These are phyloP conservation scores for Pygoscelis adeliae DNA, from an alignment of 2,113 vertebrate genomes.

Conservation along the genomic window DNA sequence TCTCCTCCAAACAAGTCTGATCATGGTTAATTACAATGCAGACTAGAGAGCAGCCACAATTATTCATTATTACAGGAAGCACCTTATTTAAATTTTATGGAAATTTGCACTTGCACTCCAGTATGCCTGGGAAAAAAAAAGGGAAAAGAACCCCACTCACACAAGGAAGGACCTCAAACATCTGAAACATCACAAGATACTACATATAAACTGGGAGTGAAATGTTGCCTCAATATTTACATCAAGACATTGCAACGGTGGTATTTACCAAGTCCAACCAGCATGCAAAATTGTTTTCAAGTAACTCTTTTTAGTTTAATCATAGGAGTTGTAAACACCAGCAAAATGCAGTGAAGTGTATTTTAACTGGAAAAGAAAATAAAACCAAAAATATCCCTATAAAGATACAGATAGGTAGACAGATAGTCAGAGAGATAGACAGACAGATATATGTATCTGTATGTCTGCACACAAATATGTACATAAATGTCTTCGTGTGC, in stretches of 20 bases:
- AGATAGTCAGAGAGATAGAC: not conserved
- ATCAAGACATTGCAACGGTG: not conserved
- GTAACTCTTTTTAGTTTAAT: not conserved
- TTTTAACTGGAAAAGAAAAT: not conserved
- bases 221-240: conserved; percentile 58
- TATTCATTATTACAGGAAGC: conserved; percentile 92
- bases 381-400: not conserved
- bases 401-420: not conserved
- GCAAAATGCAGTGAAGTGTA: not conserved
- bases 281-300: conserved; percentile 17
- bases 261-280: conserved; percentile 3
- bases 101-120: conserved; percentile 79
- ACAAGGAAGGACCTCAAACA: conserved; percentile 54
- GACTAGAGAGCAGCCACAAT: conserved; percentile 84
- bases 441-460: not conserved
- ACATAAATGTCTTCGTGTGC: not conserved
- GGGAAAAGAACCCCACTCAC: conserved; percentile 14
- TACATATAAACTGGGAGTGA: conserved; percentile 31
- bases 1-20: conserved; percentile 82
- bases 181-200: conserved; percentile 59
- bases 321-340: not conserved
- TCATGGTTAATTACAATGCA: conserved; percentile 90
- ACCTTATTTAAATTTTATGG: conserved; percentile 91
- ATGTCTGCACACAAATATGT: not conserved
- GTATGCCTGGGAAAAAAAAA: conserved; percentile 70